Evolutionary conservation across 64 coral and sea anemone species (phyloP).

Genomic region (Acropora yongei): DNA sequence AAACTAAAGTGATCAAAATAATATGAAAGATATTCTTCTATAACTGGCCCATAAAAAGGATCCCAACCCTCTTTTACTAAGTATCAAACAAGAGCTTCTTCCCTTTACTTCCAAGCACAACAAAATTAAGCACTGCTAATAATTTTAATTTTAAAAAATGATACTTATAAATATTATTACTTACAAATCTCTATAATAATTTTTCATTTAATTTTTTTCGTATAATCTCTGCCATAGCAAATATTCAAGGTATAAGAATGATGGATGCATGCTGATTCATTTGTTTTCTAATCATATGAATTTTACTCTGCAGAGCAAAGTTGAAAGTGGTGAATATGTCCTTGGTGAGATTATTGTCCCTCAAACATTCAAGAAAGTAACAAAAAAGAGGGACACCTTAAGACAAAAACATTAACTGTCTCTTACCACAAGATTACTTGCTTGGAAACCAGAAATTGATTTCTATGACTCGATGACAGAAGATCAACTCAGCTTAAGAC

Average conservation of each 20-base stretch:
- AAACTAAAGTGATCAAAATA: neutral
- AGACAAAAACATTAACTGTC: constrained; percentile 36
- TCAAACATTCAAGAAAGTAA: constrained; percentile 53
- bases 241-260: neutral
- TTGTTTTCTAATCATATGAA: neutral
- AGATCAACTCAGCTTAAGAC: neutral
- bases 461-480: constrained; percentile 30
- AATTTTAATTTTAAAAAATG: neutral
- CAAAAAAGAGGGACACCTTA: constrained; percentile 28
- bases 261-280: neutral
- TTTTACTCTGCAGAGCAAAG: constrained; percentile 19
- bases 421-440: constrained; percentile 56
- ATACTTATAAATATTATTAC: neutral
- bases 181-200: neutral
- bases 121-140: neutral
- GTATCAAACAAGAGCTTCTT: neutral
- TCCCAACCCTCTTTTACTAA: constrained; percentile 1
- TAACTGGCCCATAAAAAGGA: neutral
- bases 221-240: constrained; percentile 8
- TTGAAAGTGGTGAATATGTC: constrained; percentile 60
- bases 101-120: neutral
- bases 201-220: neutral
- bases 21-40: neutral
- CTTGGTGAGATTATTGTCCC: constrained; percentile 61
- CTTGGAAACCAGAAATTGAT: constrained; percentile 24